phyloP scores from a whole-genome alignment of 2,888 invertebrate genomes.

The Caenorhabditis auriculariae region DNA sequence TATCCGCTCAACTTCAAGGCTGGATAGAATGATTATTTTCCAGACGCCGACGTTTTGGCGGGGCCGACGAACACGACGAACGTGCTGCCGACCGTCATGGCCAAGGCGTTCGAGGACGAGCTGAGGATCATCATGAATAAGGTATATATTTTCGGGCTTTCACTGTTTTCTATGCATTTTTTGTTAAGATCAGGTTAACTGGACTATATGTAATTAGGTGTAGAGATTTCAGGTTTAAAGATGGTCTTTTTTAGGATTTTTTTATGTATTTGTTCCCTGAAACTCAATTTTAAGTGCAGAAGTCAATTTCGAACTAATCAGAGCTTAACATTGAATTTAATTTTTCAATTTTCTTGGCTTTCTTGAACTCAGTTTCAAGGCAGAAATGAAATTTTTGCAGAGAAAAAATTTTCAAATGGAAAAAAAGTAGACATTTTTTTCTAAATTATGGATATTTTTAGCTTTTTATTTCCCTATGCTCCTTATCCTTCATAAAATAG shows the following conservation, averaged over 20 bases:
- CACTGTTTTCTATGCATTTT: background rate
- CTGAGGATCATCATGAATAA: slow-evolving; percentile 41
- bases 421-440: no score
- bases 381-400: no score
- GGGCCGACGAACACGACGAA: slow-evolving; percentile 17
- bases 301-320: background rate
- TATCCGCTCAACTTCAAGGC: no score
- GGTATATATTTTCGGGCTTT: slow-evolving; percentile 19
- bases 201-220: slow-evolving; percentile 2
- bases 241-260: background rate
- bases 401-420: no score
- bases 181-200: background rate
- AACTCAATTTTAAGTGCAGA: background rate
- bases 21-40: background rate
- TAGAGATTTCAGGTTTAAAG: background rate
- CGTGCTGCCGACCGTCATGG: slow-evolving; percentile 38
- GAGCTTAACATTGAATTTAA: background rate
- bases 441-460: no score
- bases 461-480: no score
- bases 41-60: slow-evolving; percentile 41
- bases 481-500: no score
- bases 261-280: background rate
- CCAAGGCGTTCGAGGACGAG: slow-evolving; percentile 47
- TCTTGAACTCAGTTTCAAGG: no score
- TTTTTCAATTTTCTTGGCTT: slow-evolving; percentile 1